A percentile compares a stretch with the other conserved stretches of the same genome.
These are phyloP conservation scores for Brachypteracias leptosomus DNA, from an alignment of 2,113 vertebrate species.

Conservation along the genomic window DNA sequence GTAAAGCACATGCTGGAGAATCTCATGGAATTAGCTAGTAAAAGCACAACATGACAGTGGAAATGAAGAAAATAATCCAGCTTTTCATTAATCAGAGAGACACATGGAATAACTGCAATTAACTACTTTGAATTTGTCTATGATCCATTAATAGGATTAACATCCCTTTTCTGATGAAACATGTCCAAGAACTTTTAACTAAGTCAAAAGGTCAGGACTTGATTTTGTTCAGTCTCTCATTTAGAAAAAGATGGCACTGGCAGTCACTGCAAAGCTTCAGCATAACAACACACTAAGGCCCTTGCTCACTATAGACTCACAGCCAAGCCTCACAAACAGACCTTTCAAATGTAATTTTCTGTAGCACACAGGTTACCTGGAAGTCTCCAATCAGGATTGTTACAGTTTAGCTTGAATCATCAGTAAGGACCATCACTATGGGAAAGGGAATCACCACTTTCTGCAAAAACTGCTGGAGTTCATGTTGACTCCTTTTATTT, in stretches of 20 bases:
- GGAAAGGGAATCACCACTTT: not conserved
- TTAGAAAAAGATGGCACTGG: not conserved
- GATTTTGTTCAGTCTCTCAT: not conserved
- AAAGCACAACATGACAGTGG: not conserved
- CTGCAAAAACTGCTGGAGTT: not conserved
- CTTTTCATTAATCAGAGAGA: not conserved
- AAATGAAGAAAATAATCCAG: not conserved
- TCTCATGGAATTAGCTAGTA: not conserved
- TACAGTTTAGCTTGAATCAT: not conserved
- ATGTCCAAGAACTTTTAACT: not conserved
- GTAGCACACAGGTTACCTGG: not conserved
- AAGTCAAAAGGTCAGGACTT: not conserved
- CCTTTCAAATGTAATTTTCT: not conserved
- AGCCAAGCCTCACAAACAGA: not conserved
- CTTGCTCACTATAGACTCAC: not conserved
- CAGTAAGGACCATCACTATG: not conserved
- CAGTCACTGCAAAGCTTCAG: not conserved
- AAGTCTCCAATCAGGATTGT: not conserved
- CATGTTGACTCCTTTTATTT: not conserved
- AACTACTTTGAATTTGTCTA: slow-evolving; percentile 3
- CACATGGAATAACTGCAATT: not conserved
- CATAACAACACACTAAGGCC: not conserved
- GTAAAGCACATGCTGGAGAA: not conserved
- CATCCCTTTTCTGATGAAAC: not conserved
- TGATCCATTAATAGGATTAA: slow-evolving; percentile 8